phyloP scores from a whole-genome alignment of 2,113 vertebrate genomes.

The Polyodon spathula region DNA sequence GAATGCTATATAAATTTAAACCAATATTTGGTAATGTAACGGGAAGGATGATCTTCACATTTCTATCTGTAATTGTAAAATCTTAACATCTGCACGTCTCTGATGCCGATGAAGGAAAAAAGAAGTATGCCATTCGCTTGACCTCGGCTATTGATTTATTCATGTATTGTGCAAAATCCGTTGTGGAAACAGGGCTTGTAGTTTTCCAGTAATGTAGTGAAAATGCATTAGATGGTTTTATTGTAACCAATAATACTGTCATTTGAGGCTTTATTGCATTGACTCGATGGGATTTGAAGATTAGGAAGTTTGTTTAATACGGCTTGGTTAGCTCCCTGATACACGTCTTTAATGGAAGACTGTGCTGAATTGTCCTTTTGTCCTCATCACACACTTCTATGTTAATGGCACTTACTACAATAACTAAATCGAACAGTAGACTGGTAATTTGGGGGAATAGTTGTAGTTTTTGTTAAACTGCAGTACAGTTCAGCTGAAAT shows the following conservation, averaged over 20 bases:
- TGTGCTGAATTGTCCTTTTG: no score
- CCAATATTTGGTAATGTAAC: no score
- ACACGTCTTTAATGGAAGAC: neutral
- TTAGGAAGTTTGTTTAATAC: constrained; percentile 2
- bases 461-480: no score
- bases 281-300: constrained; percentile 7
- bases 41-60: no score
- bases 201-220: neutral
- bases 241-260: neutral
- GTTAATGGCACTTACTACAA: no score
- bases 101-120: neutral
- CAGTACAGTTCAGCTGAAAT: no score
- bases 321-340: neutral
- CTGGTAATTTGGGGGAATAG: no score
- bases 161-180: constrained; percentile 14
- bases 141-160: constrained; percentile 14
- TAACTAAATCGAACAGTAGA: no score
- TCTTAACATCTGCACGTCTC: constrained; percentile 7
- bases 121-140: constrained; percentile 7
- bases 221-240: neutral
- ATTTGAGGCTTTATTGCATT: neutral
- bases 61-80: constrained; percentile 7
- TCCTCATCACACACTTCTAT: no score
- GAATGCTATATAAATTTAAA: no score
- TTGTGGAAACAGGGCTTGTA: constrained; percentile 1